Percentiles rank a stretch among this genome's conserved stretches.
Evolutionary conservation across 2,888 invertebrate genomes (phyloP).

Genomic region (Sericinus montela): DNA sequence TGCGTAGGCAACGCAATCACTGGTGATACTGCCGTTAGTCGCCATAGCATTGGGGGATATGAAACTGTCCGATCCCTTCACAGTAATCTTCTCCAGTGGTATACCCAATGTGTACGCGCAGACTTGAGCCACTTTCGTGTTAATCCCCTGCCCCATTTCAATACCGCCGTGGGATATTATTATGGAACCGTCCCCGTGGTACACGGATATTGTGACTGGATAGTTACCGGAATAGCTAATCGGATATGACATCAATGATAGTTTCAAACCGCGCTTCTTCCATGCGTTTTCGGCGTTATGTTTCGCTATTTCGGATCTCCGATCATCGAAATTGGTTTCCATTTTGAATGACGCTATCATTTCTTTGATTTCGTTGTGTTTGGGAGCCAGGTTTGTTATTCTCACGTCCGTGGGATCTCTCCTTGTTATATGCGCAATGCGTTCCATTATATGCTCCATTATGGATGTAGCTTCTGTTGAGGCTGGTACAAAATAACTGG

Average conservation of each 20-base stretch:
- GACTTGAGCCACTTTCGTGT: slow-evolving; percentile 83
- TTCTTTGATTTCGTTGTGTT: slow-evolving; percentile 49
- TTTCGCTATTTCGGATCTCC: slow-evolving; percentile 67
- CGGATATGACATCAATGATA: slow-evolving; percentile 83
- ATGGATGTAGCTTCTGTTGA: slow-evolving; percentile 79
- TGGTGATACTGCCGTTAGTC: slow-evolving; percentile 85
- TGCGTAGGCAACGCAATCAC: slow-evolving; percentile 83
- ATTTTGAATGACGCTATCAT: slow-evolving; percentile 79
- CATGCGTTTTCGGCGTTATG: slow-evolving; percentile 85
- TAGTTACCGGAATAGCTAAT: slow-evolving; percentile 73
- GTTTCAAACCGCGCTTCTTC: slow-evolving; percentile 83
- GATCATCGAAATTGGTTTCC: slow-evolving; percentile 75
- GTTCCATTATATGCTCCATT: slow-evolving; percentile 83
- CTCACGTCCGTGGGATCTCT: slow-evolving; percentile 81
- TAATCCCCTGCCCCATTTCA: slow-evolving; percentile 89
- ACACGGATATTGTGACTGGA: slow-evolving; percentile 81
- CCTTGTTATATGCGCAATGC: slow-evolving; percentile 75
- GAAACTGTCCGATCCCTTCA: slow-evolving; percentile 83
- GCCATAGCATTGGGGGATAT: slow-evolving; percentile 82
- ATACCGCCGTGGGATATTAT: slow-evolving; percentile 83
- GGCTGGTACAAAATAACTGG: slow-evolving; percentile 35
- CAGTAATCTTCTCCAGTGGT: slow-evolving; percentile 76
- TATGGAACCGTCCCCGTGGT: slow-evolving; percentile 83
- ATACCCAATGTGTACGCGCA: slow-evolving; percentile 84
- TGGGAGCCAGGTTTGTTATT: slow-evolving; percentile 65